Evolutionary conservation across 1,140 invertebrate species (phyloP).

Genomic region (Agraylea sexmaculata): DNA sequence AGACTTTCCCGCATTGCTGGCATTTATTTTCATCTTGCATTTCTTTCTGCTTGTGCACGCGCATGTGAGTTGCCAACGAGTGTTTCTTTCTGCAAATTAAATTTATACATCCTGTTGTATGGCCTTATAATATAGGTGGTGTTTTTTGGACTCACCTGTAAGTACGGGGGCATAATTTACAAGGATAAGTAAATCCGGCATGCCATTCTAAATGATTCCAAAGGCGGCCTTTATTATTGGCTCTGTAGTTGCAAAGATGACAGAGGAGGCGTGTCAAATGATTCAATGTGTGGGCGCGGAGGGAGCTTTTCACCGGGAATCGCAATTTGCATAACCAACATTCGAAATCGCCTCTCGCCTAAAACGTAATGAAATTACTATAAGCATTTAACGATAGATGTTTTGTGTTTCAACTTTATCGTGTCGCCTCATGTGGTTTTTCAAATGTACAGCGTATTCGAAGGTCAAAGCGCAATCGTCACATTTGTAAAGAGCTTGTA

Average conservation of each 20-base stretch:
- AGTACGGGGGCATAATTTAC: slow-evolving; percentile 6
- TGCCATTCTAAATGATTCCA: slow-evolving; percentile 18
- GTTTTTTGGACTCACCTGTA: slow-evolving; percentile 9
- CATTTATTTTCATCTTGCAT: too few relatives aligned
- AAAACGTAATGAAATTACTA: not conserved
- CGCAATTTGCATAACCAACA: slow-evolving; percentile 15
- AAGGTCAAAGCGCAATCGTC: slow-evolving; percentile 29
- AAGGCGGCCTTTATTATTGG: slow-evolving; percentile 9
- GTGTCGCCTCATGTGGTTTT: slow-evolving; percentile 31
- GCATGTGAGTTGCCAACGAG: too few relatives aligned
- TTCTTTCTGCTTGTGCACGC: too few relatives aligned
- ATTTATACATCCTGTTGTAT: too few relatives aligned
- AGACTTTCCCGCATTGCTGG: too few relatives aligned
- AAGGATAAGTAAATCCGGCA: slow-evolving; percentile 12
- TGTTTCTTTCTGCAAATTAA: too few relatives aligned
- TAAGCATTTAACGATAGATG: not conserved
- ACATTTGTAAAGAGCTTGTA: slow-evolving; percentile 26
- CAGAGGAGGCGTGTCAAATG: slow-evolving; percentile 15
- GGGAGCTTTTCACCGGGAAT: slow-evolving; percentile 6
- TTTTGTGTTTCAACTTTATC: slow-evolving; percentile 23
- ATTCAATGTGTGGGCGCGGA: slow-evolving; percentile 8
- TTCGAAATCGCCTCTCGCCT: slow-evolving; percentile 9
- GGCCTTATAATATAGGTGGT: not conserved
- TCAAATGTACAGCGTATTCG: slow-evolving; percentile 25
- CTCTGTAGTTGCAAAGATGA: slow-evolving; percentile 7